Evolutionary conservation across 2,888 invertebrate species (phyloP), one percentile per base, ranked within the genome.

Genomic region (Epinotia nisella): DNA sequence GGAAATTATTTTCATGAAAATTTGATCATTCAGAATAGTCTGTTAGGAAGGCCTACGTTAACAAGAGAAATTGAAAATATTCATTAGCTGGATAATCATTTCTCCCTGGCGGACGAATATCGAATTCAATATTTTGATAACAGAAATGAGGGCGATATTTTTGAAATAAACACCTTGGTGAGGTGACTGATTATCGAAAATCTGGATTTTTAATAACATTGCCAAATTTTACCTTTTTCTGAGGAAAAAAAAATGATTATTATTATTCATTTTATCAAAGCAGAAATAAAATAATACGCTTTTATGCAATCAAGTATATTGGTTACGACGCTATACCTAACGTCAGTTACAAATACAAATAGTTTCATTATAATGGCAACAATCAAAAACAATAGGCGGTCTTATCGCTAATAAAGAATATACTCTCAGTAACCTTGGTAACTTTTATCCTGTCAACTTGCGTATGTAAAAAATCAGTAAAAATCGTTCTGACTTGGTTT

Each of bases 21-120:
- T 61, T 29, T 67, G 35, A 67, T 72, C 45, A 66, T 56, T 41
- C 67, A 45, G 17, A 53, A 58, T 19, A 29, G 24, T 15, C n/a
- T 61, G 59, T 55, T 29, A 53, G 7, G 15, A 24, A 66, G 29
- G 29, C 21, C n/a, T 24, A 17, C 39, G 17, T 71, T 21, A n/a
- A 41, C 35, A 71, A 67, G 61, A 67, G 53, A 61, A 61, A 71
- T 71, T 67, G 67, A 53, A 67, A 67, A 66, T 55, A 71, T 66
- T 59, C 24, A 71, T 71, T 71, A 39, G 19, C 53, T 41, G 21
- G 41, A 45, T 61, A 55, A 60, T 41, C 5, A 13, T 55, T 62
- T 70, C 53, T 69, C 41, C 55, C 19, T 70, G 24, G 7, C 0
- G 17, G 15, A 53, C 17, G 29, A 39, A 55, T 55, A 29, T 15